Conservation (phyloP, 2,113 vertebrate genomes). For the Megaceryle maxima region DNA sequence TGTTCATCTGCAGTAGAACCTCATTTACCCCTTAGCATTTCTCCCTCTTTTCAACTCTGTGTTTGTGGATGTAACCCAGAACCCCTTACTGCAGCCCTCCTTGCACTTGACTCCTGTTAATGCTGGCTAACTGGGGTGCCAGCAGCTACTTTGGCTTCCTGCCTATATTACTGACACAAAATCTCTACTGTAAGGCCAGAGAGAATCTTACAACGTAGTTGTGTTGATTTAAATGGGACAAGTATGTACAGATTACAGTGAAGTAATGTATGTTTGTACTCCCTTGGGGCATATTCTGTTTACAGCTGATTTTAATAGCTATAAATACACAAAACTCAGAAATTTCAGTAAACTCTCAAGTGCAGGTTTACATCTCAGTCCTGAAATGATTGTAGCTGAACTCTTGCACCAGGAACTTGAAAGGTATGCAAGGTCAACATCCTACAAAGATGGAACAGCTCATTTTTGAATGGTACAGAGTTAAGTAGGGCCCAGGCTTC, state of each 20-base stretch:
- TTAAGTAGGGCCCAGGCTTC: neutral
- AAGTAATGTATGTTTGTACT: neutral
- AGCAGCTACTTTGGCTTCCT: neutral
- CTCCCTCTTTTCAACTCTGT: neutral
- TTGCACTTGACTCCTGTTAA: neutral
- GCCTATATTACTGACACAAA: neutral
- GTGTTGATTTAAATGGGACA: neutral
- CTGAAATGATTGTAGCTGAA: neutral
- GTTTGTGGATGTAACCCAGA: neutral
- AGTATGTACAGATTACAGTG: rapidly evolving
- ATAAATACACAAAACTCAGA: neutral
- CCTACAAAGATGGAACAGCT: neutral
- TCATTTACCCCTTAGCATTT: neutral
- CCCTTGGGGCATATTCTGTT: neutral
- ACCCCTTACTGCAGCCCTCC: neutral
- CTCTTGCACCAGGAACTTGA: rapidly evolving
- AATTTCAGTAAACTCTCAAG: neutral
- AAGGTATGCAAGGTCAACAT: neutral
- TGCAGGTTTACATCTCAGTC: neutral
- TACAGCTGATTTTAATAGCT: neutral
- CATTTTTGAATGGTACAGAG: neutral
- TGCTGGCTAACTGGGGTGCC: neutral
- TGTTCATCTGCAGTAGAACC: neutral
- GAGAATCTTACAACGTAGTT: neutral
- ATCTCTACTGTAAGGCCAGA: neutral